Conservation (phyloP, 2,888 invertebrate genomes). For the Heliothis peltigera region DNA sequence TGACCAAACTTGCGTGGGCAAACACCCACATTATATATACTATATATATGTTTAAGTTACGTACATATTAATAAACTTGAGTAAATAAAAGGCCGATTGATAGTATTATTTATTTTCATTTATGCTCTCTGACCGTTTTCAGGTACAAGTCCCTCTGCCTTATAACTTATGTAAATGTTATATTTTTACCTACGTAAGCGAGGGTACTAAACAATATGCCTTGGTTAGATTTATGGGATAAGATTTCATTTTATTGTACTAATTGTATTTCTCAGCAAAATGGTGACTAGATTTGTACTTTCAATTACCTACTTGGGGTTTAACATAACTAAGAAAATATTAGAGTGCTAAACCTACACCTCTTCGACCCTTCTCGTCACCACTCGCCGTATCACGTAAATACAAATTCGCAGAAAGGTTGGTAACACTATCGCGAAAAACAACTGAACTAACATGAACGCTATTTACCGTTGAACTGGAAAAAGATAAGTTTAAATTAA, state of each 20-base stretch:
- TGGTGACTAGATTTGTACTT: no score
- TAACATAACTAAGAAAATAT: no score
- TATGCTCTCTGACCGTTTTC: conserved; percentile 13
- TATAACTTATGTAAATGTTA: conserved; percentile 11
- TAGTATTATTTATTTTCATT: conserved; percentile 17
- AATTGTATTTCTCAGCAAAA: no score
- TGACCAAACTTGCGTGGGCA: conserved; percentile 6
- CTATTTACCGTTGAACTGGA: background rate
- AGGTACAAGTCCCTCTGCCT: background rate
- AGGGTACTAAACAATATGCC: no score
- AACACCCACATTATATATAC: conserved; percentile 13
- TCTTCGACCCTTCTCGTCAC: background rate
- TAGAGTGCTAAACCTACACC: no score
- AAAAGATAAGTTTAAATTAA: conserved; percentile 1
- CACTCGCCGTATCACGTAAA: background rate
- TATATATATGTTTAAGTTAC: conserved; percentile 23
- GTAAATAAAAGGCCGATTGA: conserved; percentile 31
- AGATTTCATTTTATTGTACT: no score
- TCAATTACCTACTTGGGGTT: no score
- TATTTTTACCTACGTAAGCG: background rate
- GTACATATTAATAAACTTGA: conserved; percentile 12
- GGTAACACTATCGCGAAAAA: background rate
- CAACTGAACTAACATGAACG: background rate
- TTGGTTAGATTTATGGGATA: no score
- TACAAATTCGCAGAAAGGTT: background rate